A percentile compares a stretch with the other conserved stretches of the same genome.
Evolutionary conservation across 2,113 vertebrate genomes (phyloP).

Genomic region (Myiozetetes cayanensis): DNA sequence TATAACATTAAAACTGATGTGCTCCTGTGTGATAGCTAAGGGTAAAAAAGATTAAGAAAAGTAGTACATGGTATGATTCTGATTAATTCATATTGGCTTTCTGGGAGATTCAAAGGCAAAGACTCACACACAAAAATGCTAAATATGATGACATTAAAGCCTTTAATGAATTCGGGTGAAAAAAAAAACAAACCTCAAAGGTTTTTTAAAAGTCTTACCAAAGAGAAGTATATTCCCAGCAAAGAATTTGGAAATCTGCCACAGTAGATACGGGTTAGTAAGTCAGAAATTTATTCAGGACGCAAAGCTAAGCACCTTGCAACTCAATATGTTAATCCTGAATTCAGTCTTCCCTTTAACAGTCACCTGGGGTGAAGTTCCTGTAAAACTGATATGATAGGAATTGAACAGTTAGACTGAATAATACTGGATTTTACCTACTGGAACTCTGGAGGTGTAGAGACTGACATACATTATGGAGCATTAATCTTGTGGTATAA

Average conservation of each 20-base stretch:
- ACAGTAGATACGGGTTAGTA: not conserved
- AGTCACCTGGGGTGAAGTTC: not conserved
- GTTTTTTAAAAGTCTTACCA: not conserved
- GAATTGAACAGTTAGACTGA: not conserved
- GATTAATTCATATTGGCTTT: constrained; percentile 38
- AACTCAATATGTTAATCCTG: constrained; percentile 7
- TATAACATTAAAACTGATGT: constrained; percentile 22
- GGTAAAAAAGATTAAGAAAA: not conserved
- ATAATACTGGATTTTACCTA: not conserved
- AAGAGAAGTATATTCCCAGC: not conserved
- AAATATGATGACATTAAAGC: constrained; percentile 30
- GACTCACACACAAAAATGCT: not conserved
- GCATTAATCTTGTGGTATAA: not conserved
- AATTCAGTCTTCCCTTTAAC: not conserved
- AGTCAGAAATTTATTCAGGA: constrained; percentile 37
- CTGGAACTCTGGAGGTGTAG: not conserved
- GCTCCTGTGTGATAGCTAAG: constrained; percentile 1
- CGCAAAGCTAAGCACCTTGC: not conserved
- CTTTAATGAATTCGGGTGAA: not conserved
- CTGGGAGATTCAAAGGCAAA: constrained; percentile 16
- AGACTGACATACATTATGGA: not conserved
- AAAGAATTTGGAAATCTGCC: not conserved
- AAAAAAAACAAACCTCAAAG: not conserved
- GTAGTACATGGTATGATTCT: not conserved
- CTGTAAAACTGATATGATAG: not conserved